Conservation (phyloP, 2,113 vertebrate genomes). For the Grus americana region DNA sequence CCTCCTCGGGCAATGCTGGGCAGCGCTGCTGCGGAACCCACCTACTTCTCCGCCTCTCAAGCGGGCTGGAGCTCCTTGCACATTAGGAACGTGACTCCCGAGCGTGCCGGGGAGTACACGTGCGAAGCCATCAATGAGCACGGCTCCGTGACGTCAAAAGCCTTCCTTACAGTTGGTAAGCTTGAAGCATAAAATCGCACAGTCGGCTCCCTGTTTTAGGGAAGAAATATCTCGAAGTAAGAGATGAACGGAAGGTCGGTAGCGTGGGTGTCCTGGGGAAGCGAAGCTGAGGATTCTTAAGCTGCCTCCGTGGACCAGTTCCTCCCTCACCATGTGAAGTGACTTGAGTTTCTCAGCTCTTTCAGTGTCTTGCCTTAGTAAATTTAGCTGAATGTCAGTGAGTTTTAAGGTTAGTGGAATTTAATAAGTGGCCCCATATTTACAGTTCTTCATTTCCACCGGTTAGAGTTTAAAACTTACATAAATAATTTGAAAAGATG, state of each 20-base stretch:
- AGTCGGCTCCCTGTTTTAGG: fast-evolving
- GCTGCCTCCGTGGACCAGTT: not conserved
- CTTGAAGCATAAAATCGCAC: fast-evolving
- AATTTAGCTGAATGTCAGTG: not conserved
- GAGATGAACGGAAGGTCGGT: fast-evolving
- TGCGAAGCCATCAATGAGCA: conserved; percentile 72
- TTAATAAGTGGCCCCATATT: not conserved
- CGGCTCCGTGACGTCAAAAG: conserved; percentile 50
- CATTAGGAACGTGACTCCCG: conserved; percentile 37
- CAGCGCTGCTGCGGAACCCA: not conserved
- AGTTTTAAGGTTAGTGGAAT: not conserved
- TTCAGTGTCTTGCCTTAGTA: not conserved
- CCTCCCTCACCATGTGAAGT: not conserved
- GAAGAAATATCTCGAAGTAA: not conserved
- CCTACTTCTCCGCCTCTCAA: conserved; percentile 37
- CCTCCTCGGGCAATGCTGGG: not conserved
- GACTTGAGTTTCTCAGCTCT: too few species aligned
- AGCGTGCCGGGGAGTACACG: conserved; percentile 62
- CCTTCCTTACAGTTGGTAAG: conserved; percentile 74
- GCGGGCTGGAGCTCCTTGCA: conserved; percentile 71
- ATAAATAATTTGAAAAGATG: not conserved
- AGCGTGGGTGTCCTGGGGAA: not conserved
- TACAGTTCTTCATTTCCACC: not conserved
- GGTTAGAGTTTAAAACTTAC: not conserved
- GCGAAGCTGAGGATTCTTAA: not conserved